Conservation (phyloP, 1,140 invertebrate species). For the Halyomorpha halys region DNA sequence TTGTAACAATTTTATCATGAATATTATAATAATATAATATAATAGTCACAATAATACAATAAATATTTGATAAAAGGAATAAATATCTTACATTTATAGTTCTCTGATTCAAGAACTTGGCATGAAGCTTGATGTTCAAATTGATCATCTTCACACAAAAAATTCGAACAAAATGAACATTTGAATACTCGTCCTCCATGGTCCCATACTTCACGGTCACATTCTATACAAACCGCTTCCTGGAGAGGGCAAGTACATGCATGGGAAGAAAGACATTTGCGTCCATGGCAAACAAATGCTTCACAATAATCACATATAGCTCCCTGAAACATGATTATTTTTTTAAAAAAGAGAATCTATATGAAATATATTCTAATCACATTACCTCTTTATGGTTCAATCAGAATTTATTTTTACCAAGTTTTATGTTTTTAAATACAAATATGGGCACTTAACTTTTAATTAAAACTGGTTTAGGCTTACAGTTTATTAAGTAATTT, state of each 20-base stretch:
- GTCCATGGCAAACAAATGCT: constrained; percentile 92
- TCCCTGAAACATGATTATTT: constrained; percentile 47
- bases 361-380: too few species aligned
- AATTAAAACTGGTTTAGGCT: too few species aligned
- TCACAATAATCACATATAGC: constrained; percentile 97
- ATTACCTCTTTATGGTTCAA: too few species aligned
- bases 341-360: too few species aligned
- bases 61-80: constrained; percentile 14
- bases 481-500: too few species aligned
- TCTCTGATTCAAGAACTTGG: constrained; percentile 85
- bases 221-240: constrained; percentile 83
- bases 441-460: too few species aligned
- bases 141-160: constrained; percentile 94
- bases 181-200: constrained; percentile 86
- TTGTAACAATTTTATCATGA: not conserved
- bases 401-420: too few species aligned
- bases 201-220: constrained; percentile 85
- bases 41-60: too few species aligned
- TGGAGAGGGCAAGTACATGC: constrained; percentile 84
- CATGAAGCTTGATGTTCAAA: constrained; percentile 98
- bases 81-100: constrained; percentile 72
- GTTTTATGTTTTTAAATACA: too few species aligned
- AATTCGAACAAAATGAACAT: constrained; percentile 84
- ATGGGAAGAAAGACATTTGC: constrained; percentile 80
- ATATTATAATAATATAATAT: constrained; percentile 11